Evolutionary conservation across 2,888 invertebrate genomes (phyloP).

Genomic region (Keiferia lycopersicella): DNA sequence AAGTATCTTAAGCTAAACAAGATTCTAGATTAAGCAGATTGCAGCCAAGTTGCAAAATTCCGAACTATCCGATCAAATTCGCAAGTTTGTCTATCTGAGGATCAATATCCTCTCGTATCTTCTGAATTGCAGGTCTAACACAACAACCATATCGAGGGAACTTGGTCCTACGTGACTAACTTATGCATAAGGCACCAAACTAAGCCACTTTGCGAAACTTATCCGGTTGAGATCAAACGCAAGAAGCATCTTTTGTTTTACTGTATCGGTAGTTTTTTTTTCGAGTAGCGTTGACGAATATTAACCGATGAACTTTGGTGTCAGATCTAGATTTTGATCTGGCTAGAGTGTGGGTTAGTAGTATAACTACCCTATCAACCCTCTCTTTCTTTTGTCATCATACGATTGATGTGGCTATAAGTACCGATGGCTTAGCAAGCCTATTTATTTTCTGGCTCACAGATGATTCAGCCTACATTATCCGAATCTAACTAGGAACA

Average conservation of each 20-base stretch:
- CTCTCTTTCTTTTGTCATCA: too few relatives aligned
- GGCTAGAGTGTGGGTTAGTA: too few relatives aligned
- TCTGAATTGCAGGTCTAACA: constrained; percentile 28
- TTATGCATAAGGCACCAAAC: constrained; percentile 35
- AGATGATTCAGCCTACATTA: too few relatives aligned
- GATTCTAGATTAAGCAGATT: constrained; percentile 12
- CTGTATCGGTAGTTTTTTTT: background rate
- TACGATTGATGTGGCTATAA: too few relatives aligned
- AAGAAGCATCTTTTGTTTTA: constrained; percentile 29
- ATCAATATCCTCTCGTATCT: constrained; percentile 20
- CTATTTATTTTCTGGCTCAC: too few relatives aligned
- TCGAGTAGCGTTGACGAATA: too few relatives aligned
- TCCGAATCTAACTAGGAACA: too few relatives aligned
- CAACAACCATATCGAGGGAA: constrained; percentile 37
- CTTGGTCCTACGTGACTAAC: constrained; percentile 32
- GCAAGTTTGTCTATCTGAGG: constrained; percentile 13
- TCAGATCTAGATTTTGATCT: too few relatives aligned
- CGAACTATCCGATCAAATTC: constrained; percentile 13
- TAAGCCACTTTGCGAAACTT: constrained; percentile 38
- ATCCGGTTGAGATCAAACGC: constrained; percentile 33
- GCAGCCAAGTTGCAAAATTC: background rate
- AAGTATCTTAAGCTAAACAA: constrained; percentile 17
- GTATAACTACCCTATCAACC: too few relatives aligned
- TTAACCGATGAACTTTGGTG: too few relatives aligned
- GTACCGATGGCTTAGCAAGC: too few relatives aligned